phyloP scores from a whole-genome alignment of 2,888 invertebrate genomes.

The Scrobipalpa costella region DNA sequence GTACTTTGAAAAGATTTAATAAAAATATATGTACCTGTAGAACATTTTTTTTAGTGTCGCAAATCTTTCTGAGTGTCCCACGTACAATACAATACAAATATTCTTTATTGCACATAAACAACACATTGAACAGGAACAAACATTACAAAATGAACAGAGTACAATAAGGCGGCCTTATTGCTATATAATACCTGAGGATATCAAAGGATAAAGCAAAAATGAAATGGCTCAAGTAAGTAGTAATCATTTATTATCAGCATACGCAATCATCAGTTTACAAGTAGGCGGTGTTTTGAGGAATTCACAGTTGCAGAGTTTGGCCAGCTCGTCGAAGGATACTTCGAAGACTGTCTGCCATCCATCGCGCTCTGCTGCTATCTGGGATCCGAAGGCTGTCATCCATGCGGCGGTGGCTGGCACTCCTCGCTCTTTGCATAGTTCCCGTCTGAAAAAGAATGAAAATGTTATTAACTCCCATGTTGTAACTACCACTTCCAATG shows the following conservation, averaged over 20 bases:
- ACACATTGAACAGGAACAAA: too few relatives aligned
- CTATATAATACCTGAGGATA: too few relatives aligned
- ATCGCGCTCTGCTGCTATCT: conserved; percentile 37
- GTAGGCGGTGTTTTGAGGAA: conserved; percentile 32
- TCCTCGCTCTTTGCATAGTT: background rate
- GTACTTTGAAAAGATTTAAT: too few relatives aligned
- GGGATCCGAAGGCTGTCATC: conserved; percentile 38
- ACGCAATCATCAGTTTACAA: conserved; percentile 33
- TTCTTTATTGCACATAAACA: too few relatives aligned
- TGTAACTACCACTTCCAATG: too few relatives aligned
- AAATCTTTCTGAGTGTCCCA: too few relatives aligned
- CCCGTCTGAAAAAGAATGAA: background rate
- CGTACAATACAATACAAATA: too few relatives aligned
- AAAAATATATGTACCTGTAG: too few relatives aligned
- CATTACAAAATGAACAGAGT: too few relatives aligned
- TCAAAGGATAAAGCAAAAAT: background rate
- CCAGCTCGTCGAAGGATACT: conserved; percentile 31
- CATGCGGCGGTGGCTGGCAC: conserved; percentile 35
- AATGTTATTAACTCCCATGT: background rate
- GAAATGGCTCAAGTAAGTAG: background rate
- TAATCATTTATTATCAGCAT: background rate
- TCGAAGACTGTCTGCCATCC: conserved; percentile 36
- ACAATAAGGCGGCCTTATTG: too few relatives aligned
- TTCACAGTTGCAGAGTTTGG: conserved; percentile 28
- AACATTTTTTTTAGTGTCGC: too few relatives aligned